These are phyloP conservation scores for Sminthurinus aureus DNA, from an alignment of 2,888 invertebrate genomes.

Conservation along the genomic window DNA sequence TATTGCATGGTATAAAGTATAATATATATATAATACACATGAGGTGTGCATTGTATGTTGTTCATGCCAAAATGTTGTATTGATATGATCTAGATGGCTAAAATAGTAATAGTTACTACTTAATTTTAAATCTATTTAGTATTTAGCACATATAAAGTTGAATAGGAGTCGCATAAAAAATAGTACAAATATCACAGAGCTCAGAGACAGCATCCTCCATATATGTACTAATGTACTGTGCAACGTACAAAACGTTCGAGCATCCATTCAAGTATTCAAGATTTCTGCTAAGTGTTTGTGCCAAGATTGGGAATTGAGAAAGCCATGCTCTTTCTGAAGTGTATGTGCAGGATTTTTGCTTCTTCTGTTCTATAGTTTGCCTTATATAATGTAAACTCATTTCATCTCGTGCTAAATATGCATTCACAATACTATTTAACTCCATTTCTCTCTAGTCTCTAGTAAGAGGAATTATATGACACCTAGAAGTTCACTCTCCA, in stretches of 20 bases:
- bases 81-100: no score
- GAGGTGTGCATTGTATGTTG: no score
- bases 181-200: neutral
- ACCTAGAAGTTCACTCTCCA: no score
- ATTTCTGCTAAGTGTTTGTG: constrained; percentile 15
- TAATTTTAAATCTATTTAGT: no score
- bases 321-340: neutral
- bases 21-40: no score
- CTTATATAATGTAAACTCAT: neutral
- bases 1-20: no score
- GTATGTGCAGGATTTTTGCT: neutral
- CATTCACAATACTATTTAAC: no score
- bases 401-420: no score
- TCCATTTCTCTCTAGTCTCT: neutral
- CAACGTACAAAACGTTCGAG: neutral
- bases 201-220: neutral
- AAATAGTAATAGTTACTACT: no score
- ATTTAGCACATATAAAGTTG: neutral
- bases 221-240: neutral
- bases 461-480: no score
- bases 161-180: neutral
- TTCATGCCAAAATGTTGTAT: no score
- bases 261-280: neutral
- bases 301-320: constrained; percentile 19
- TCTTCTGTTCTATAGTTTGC: neutral